Evolutionary conservation across 2,797 vertebrate genomes (phyloP).

Genomic region (Hemitrygon akajei): DNA sequence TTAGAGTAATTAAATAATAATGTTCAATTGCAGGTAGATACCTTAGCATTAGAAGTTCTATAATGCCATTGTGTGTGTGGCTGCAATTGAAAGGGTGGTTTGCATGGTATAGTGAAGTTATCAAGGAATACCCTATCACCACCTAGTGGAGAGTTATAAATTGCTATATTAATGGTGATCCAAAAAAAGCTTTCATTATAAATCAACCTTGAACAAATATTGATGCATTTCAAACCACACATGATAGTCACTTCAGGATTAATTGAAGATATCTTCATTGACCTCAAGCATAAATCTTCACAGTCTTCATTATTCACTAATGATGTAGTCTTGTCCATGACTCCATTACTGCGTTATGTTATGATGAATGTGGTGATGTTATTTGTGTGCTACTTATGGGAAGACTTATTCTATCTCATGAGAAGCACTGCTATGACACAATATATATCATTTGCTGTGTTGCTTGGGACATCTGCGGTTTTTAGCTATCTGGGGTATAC

Average conservation of each 20-base stretch:
- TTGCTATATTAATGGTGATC: slow-evolving; percentile 5
- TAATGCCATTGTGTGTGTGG: neutral
- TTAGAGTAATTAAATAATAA: neutral
- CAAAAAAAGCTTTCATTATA: neutral
- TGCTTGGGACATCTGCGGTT: slow-evolving; percentile 33
- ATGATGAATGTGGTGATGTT: slow-evolving; percentile 23
- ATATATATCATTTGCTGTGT: slow-evolving; percentile 19
- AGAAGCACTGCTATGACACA: neutral
- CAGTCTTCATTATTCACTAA: slow-evolving; percentile 1
- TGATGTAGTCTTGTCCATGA: neutral
- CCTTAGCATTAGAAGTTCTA: neutral
- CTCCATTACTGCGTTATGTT: neutral
- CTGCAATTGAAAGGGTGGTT: neutral
- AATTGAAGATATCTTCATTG: neutral
- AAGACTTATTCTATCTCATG: slow-evolving; percentile 17
- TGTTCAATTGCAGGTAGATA: neutral
- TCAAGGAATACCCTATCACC: slow-evolving; percentile 31
- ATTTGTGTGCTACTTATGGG: slow-evolving; percentile 29
- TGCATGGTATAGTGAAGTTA: neutral
- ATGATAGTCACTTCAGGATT: slow-evolving; percentile 4
- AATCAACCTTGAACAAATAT: slow-evolving; percentile 26
- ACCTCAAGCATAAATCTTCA: neutral
- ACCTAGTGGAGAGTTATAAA: slow-evolving; percentile 25
- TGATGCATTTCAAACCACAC: neutral
- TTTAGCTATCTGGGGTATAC: slow-evolving; percentile 35